These are phyloP conservation scores for Enteromius radiatus DNA, from an alignment of 2,797 vertebrate genomes.

Conservation along the genomic window DNA sequence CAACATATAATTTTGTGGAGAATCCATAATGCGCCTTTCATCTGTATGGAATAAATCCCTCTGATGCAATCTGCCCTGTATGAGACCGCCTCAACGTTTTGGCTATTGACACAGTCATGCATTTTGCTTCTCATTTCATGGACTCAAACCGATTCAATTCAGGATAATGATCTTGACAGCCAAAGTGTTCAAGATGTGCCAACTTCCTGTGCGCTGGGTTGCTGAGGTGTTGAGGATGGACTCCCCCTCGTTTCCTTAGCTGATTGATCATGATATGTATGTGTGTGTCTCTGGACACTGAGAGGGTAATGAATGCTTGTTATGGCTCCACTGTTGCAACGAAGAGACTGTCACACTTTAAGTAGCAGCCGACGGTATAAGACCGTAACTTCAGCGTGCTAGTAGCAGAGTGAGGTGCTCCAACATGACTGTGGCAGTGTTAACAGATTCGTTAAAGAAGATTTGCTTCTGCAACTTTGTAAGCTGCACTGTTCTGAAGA, in stretches of 20 bases:
- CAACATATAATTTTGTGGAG: slow-evolving; percentile 20
- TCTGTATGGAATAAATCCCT: slow-evolving; percentile 17
- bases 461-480: slow-evolving; percentile 35
- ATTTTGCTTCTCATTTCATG: slow-evolving; percentile 70
- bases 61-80: slow-evolving; percentile 67
- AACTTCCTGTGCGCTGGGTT: slow-evolving; percentile 35
- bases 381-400: not conserved
- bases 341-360: slow-evolving; percentile 14
- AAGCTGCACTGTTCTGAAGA: slow-evolving; percentile 30
- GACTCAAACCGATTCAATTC: slow-evolving; percentile 66
- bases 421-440: slow-evolving; percentile 17
- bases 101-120: slow-evolving; percentile 65
- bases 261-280: slow-evolving; percentile 26
- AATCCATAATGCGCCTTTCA: not conserved
- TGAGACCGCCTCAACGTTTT: slow-evolving; percentile 49
- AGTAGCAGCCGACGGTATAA: slow-evolving; percentile 14
- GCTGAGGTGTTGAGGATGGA: slow-evolving; percentile 32
- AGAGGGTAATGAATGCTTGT: slow-evolving; percentile 15
- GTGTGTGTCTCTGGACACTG: not conserved
- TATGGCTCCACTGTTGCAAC: slow-evolving; percentile 31
- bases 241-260: not conserved
- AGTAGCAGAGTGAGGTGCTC: slow-evolving; percentile 22
- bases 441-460: slow-evolving; percentile 46
- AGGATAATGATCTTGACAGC: slow-evolving; percentile 69
- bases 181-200: slow-evolving; percentile 49